phyloP scores from a whole-genome alignment of 2,888 invertebrate species.

The Sarcophaga rosellei region DNA sequence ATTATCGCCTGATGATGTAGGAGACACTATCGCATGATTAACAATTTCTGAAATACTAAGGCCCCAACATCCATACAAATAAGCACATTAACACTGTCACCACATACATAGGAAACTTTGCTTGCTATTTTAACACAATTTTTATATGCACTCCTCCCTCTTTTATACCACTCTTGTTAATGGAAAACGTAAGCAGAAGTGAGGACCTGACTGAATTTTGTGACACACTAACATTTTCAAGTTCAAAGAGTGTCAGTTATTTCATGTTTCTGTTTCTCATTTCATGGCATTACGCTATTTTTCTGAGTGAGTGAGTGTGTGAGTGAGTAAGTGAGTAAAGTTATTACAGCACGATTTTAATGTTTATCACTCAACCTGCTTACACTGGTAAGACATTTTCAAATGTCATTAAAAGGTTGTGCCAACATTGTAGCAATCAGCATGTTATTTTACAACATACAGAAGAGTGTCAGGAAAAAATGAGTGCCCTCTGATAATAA shows the following conservation, averaged over 20 bases:
- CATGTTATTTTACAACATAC: not conserved
- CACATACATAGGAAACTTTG: too few relatives aligned
- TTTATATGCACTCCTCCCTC: not conserved
- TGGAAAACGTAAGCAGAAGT: not conserved
- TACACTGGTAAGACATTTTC: constrained; percentile 13
- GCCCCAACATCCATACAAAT: too few relatives aligned
- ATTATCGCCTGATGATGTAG: too few relatives aligned
- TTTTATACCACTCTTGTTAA: not conserved
- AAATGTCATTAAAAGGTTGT: constrained; percentile 42
- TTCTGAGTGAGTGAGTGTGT: too few relatives aligned
- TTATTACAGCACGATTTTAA: constrained; percentile 28
- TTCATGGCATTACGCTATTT: too few relatives aligned
- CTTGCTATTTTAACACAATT: not conserved
- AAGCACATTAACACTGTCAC: too few relatives aligned
- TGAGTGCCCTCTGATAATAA: not conserved
- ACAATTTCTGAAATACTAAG: too few relatives aligned
- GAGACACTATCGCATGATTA: too few relatives aligned
- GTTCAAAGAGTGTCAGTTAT: constrained; percentile 35
- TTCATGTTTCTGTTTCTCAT: not conserved
- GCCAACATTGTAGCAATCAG: not conserved
- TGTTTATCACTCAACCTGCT: constrained; percentile 37
- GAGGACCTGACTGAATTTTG: not conserved
- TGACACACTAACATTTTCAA: constrained; percentile 57
- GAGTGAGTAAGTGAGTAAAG: too few relatives aligned
- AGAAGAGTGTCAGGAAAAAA: not conserved